Evolutionary conservation across 2,888 invertebrate genomes (phyloP).

Genomic region (Chalcosyrphus nemorum): DNA sequence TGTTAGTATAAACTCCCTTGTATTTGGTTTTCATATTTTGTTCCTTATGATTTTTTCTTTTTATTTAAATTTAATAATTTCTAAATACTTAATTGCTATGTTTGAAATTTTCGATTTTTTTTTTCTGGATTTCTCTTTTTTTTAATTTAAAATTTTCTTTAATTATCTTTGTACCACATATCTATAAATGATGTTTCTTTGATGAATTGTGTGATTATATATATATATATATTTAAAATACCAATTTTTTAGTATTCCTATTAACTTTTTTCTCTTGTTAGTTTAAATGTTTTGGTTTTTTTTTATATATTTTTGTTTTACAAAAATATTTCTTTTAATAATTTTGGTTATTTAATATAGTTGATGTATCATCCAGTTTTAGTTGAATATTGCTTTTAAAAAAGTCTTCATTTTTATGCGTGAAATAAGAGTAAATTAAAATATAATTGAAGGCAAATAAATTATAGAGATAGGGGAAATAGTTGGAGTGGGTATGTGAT

Average conservation of each 20-base stretch:
- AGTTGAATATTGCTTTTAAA: constrained; percentile 65
- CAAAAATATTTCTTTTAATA: constrained; percentile 74
- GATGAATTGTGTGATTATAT: constrained; percentile 67
- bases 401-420: constrained; percentile 56
- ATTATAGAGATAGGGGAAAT: no score
- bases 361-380: constrained; percentile 48
- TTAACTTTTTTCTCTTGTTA: constrained; percentile 43
- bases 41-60: constrained; percentile 78
- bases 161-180: constrained; percentile 71
- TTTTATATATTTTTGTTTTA: constrained; percentile 66
- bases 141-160: constrained; percentile 71
- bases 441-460: not conserved
- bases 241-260: constrained; percentile 21
- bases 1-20: constrained; percentile 82
- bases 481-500: no score
- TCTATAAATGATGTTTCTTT: constrained; percentile 70
- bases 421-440: constrained; percentile 1
- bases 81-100: constrained; percentile 58
- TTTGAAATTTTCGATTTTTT: constrained; percentile 37
- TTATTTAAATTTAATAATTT: constrained; percentile 62
- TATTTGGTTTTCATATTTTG: constrained; percentile 81
- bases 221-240: constrained; percentile 44
- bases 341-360: constrained; percentile 29
- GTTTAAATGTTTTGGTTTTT: constrained; percentile 65
- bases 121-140: constrained; percentile 71